These are phyloP conservation scores for Synergus laeviventris DNA, from an alignment of 2,888 invertebrate species.

Conservation along the genomic window DNA sequence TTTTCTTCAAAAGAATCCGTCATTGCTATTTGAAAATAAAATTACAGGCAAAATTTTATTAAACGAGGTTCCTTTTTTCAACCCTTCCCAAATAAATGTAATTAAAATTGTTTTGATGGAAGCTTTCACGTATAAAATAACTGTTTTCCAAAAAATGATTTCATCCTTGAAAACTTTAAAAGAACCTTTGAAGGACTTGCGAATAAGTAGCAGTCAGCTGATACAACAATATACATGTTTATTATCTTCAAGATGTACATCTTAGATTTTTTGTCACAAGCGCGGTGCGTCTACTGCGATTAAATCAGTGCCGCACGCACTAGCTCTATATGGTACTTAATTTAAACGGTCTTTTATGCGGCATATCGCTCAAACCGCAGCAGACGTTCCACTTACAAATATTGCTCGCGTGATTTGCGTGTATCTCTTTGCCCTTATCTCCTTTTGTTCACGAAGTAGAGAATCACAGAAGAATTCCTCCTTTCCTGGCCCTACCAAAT, in stretches of 20 bases:
- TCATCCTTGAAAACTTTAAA: not conserved
- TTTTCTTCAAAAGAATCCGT: conserved; percentile 59
- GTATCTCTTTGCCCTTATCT: conserved; percentile 37
- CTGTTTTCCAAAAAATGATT: too few species aligned
- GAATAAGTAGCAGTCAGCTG: conserved; percentile 13
- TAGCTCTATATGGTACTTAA: conserved; percentile 29
- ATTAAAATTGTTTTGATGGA: too few species aligned
- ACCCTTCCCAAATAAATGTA: not conserved
- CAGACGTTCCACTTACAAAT: conserved; percentile 56
- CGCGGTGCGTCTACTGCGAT: conserved; percentile 26
- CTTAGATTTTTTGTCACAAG: conserved; percentile 41
- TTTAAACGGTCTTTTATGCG: conserved; percentile 39
- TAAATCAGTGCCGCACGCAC: conserved; percentile 42
- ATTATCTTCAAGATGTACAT: conserved; percentile 68
- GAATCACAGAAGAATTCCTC: conserved; percentile 33
- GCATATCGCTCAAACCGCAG: conserved; percentile 51
- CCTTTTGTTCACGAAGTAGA: conserved; percentile 30
- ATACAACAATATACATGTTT: conserved; percentile 74
- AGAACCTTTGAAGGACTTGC: conserved; percentile 48
- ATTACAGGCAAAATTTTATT: conserved; percentile 63
- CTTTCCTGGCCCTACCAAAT: conserved; percentile 20
- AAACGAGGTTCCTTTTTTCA: conserved; percentile 50
- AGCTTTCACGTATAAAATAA: too few species aligned
- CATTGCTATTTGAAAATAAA: conserved; percentile 65
- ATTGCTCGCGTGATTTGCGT: conserved; percentile 36